These are phyloP conservation scores for Diorhabda elongata DNA, from an alignment of 1,140 invertebrate species.

Conservation along the genomic window DNA sequence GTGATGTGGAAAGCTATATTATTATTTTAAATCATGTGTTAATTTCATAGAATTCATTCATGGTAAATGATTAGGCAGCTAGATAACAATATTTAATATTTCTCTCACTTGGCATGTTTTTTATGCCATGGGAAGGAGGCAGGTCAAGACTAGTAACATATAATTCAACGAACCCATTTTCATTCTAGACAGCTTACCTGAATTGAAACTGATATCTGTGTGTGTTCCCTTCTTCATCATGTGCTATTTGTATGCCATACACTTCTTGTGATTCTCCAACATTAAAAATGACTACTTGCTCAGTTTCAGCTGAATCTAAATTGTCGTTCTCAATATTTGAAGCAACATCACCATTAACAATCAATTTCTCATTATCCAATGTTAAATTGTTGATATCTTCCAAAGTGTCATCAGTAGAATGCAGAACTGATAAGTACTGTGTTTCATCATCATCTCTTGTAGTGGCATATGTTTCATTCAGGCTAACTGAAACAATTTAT, in stretches of 20 bases:
- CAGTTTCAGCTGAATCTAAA: constrained; percentile 11
- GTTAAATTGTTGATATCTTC: constrained; percentile 32
- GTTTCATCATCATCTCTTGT: constrained; percentile 32
- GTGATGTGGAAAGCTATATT: too few species aligned
- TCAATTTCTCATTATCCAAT: constrained; percentile 24
- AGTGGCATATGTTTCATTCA: constrained; percentile 36
- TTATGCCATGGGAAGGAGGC: too few species aligned
- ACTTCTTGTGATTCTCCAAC: constrained; percentile 39
- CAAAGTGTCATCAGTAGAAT: constrained; percentile 30
- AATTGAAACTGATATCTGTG: constrained; percentile 42
- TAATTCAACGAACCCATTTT: too few species aligned
- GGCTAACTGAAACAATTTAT: constrained; percentile 22
- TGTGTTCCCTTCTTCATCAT: constrained; percentile 39
- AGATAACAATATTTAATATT: constrained; percentile 1
- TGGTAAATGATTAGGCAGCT: not conserved
- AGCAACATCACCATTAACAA: constrained; percentile 9
- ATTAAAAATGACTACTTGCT: constrained; percentile 37
- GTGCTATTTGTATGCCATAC: constrained; percentile 38
- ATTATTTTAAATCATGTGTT: too few species aligned
- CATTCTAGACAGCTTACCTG: constrained; percentile 23
- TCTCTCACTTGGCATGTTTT: too few species aligned
- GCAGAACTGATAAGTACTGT: constrained; percentile 39
- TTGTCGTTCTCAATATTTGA: constrained; percentile 11
- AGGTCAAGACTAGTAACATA: too few species aligned
- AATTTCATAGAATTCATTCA: too few species aligned